Base-by-base conservation (phyloP, 2,888 invertebrate species). In the Willowsia nigromaculata region DNA sequence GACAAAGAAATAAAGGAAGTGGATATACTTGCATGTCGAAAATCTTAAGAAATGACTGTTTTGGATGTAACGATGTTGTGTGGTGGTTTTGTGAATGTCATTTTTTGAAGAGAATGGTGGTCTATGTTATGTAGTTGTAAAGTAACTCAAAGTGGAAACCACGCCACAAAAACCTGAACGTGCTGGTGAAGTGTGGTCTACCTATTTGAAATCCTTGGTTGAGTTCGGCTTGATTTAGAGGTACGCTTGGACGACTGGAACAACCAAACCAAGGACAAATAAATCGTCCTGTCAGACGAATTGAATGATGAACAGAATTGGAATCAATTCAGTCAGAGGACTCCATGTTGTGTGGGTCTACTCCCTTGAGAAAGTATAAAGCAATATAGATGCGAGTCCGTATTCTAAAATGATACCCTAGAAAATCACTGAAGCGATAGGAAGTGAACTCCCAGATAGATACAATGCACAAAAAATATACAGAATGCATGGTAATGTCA, bases 301-400 rank as follows among this genome's bases (percentile, higher is more conserved):
- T 68, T 30, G 65, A 82, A 68, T 83, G 83, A 37, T 83, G 83
- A 53, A 83, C 68, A 33, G 22, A 50, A 50, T 83, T 68, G 27
- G 37, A 83, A 56, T 83, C 53, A 50, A 71, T 68, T 68, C 53
- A 18, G 15, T n/a, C 22, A 33, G 47, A 5, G 11, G 56, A 2
- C 33, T 25, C 2, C 6, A 25, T 27, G 37, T 37, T 47, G 56
- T n/a, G 30, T 33, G n/a, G 78, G 56, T 4, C 33, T 5, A 65
- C 6, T 37, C 15, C 15, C 27, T 27, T 11, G 9, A n/a, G 62
- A 62, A 53, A 25, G 13, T 11, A 25, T 27, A 25, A 59, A 59
- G 27, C 27, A 59, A 27, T n/a, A 53, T 18, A 18, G 18, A 53
- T 18, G 11, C n/a, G 13, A 18, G 53, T 53, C 18, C 53, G 6